These are phyloP conservation scores for Hydractinia symbiolongicarpus DNA, from an alignment of 30 jellyfish, hydroid and myxozoan genomes.

Conservation along the genomic window DNA sequence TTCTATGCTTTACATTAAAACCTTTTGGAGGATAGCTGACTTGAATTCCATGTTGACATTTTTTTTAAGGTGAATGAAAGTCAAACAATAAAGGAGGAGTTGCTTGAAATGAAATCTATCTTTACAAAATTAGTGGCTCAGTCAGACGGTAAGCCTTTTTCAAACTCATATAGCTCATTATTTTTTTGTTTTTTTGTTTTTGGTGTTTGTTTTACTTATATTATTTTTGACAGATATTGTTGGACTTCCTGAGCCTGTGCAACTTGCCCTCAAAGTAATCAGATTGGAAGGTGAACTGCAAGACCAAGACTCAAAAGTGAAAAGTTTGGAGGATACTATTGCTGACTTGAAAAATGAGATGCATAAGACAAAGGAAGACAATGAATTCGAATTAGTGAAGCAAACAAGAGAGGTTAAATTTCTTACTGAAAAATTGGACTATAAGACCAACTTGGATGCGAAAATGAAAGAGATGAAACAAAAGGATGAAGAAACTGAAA, in stretches of 20 bases:
- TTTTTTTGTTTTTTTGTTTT: not conserved
- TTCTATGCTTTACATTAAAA: no score
- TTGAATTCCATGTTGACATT: no score
- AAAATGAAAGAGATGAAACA: conserved; percentile 32
- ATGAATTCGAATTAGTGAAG: conserved; percentile 56
- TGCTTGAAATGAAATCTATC: conserved; percentile 35
- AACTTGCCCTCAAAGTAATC: conserved; percentile 48
- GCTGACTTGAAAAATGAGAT: conserved; percentile 16
- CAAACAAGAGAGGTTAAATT: conserved; percentile 51
- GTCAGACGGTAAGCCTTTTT: conserved; percentile 18
- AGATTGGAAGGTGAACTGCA: conserved; percentile 54
- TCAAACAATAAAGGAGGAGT: conserved; percentile 23
- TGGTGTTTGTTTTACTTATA: not conserved
- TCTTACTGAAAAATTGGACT: conserved; percentile 62
- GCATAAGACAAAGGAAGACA: conserved; percentile 54
- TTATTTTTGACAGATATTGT: conserved; percentile 2
- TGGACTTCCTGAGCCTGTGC: conserved; percentile 74
- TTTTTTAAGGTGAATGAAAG: conserved; percentile 18
- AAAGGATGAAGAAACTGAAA: conserved; percentile 29
- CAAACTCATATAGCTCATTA: not conserved
- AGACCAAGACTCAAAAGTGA: conserved; percentile 38
- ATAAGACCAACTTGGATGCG: conserved; percentile 47
- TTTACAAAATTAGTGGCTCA: conserved; percentile 20
- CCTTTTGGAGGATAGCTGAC: no score
- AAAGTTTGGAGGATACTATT: conserved; percentile 14